Evolutionary conservation across 1,140 invertebrate genomes (phyloP), one percentile per base, ranked within the genome.

Genomic region (Gonatopus flavifemur): DNA sequence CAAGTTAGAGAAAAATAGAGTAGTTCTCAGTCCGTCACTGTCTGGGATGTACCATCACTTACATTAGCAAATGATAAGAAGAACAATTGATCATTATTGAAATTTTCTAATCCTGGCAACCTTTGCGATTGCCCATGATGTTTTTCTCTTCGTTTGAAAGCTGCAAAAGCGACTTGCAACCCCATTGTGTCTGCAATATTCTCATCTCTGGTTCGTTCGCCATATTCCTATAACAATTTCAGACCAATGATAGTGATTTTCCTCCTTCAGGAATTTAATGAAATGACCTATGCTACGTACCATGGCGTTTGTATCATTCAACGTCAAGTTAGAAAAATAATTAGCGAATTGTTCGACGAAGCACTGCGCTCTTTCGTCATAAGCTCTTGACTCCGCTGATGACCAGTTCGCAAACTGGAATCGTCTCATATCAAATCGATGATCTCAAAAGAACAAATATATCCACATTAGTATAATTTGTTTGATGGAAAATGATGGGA

Each of bases 131-230:
- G 24, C 7, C 20, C 33, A 12, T 50, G 6, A 9, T 31, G 9
- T 1, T 38, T 12, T 9, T 24, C 16, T 12, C 13, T 55, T 1
- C 30, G 13, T 43, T 38, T 9, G 3, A 47, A 45, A 4, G 44
- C 43, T 6, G 47, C 15, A 9, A 38, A 47, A 19, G 40, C 24
- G 8, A 38, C 28, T 37, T 46, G 22, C 9, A 55, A 12, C 9
- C 33, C 44, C 1, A 43, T 46, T 20, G 25, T 15, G 16, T 51
- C 48, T 24, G 40, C 41, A 12, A 45, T 48, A n/a, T 55, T 50
- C 20, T 47, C 43, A 15, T 41, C 30, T 1, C 21, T 6, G 3
- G 38, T 35, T 19, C 7, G 2, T 1, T 25, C n/a, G 18, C 47
- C 47, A n/a, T 40, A n/a, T 28, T 40, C 12, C 8, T 40, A 13